Percentiles rank a stretch among this genome's conserved stretches.
Evolutionary conservation across 2,888 invertebrate species (phyloP).

Genomic region (Creontiades dilutus): DNA sequence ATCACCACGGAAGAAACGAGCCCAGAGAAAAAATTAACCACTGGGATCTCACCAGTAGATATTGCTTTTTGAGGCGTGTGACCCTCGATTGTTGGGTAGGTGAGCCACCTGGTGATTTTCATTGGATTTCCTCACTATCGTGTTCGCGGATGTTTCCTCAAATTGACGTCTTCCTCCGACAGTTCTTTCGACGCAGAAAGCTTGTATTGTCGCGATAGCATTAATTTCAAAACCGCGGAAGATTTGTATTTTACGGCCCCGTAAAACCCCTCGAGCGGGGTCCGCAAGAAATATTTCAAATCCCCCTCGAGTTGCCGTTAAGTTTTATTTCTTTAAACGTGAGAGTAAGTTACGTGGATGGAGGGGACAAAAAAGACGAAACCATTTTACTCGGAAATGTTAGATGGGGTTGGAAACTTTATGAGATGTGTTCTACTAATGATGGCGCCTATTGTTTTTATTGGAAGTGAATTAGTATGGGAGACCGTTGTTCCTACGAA

Average conservation of each 20-base stretch:
- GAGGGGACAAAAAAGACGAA: background rate
- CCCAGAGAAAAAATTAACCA: too few relatives aligned
- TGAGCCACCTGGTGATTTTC: background rate
- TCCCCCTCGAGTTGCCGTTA: conserved; percentile 16
- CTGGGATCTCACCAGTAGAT: too few relatives aligned
- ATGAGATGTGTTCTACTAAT: too few relatives aligned
- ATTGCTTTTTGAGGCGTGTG: too few relatives aligned
- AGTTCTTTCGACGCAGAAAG: conserved; percentile 20
- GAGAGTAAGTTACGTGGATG: conserved; percentile 2
- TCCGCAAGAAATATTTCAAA: conserved; percentile 21
- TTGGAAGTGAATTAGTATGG: background rate
- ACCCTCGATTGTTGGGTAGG: background rate
- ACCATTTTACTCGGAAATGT: background rate
- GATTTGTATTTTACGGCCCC: conserved; percentile 28
- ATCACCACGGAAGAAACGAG: too few relatives aligned
- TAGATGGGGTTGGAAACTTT: background rate
- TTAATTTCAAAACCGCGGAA: conserved; percentile 32
- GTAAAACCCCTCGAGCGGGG: background rate
- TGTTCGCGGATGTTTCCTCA: background rate
- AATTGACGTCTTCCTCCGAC: conserved; percentile 25
- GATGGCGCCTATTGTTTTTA: background rate
- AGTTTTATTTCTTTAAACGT: conserved; percentile 13
- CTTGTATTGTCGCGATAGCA: conserved; percentile 27
- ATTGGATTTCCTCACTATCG: background rate
- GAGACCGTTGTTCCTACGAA: too few relatives aligned